Base-by-base conservation (phyloP, 2,113 vertebrate species). In the Coracopsis vasa region DNA sequence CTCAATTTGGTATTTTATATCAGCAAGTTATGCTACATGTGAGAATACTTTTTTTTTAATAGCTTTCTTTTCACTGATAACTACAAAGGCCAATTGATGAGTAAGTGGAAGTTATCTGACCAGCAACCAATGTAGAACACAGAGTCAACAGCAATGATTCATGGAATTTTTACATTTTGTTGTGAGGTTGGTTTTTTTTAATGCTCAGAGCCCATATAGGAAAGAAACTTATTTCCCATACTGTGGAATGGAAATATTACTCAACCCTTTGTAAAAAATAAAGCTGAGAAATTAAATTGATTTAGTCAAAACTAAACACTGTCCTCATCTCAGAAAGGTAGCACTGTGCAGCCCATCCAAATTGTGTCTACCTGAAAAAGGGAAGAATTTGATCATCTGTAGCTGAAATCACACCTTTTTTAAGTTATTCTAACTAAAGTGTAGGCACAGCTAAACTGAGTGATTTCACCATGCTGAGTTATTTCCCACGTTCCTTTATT, bases 401-500 rank as follows among this genome's bases (percentile, higher is more conserved):
- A 33, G 71, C 35, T 80, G 79, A 90, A 94, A 74, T 79, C 35
- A 78, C 18, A 83, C 37, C 15, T 86, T 78, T 84, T 91, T 92
- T 23, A 64, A 74, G 25, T 90, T 81, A 66, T 82, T 82, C 73
- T 87, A 89, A 56, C 37, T 28, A 86, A 13, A 73, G 27, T 5
- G 25, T 48, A 87, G 51, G 58, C 20, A 41, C 37, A 45, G 27
- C 12, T 56, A 35, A 94, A 61, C n/a, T 13, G 54, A 88, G 41
- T 93, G 37, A 79, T 67, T 56, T 78, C 72, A 64, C 84, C 58
- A 67, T 67, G 33, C 70, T 77, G 66, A 72, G 33, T 92, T 85
- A 88, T 80, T 94, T 86, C 80, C 60, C 85, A 94, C 6, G 56
- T 90, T 92, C 85, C 41, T 94, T 93, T 95, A 62, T 84, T 92